Evolutionary conservation across 2,888 invertebrate genomes (phyloP).

Genomic region (Drosophila suboccidentalis): DNA sequence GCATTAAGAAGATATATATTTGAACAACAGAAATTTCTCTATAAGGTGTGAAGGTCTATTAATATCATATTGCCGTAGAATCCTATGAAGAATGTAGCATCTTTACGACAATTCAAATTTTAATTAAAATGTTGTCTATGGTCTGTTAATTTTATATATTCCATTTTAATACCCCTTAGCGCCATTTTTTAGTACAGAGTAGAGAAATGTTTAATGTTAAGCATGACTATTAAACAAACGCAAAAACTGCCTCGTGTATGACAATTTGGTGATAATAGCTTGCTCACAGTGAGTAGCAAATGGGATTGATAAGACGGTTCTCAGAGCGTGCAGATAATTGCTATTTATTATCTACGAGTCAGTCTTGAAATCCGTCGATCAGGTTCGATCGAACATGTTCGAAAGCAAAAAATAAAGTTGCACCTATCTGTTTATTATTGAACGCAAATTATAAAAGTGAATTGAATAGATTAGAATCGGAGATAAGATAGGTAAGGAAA

Average conservation of each 20-base stretch:
- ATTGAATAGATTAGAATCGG: neutral
- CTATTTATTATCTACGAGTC: neutral
- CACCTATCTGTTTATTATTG: neutral
- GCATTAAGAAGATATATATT: neutral
- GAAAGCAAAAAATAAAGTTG: neutral
- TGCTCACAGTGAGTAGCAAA: constrained; percentile 4
- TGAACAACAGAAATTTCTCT: neutral
- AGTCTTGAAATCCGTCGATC: neutral
- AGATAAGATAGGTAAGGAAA: constrained; percentile 9
- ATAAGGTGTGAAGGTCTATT: neutral
- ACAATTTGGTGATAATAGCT: neutral
- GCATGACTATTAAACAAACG: neutral
- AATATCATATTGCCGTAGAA: no score
- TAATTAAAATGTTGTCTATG: neutral
- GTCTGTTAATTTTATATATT: neutral
- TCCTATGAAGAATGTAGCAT: neutral
- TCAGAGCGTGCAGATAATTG: neutral
- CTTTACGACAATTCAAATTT: neutral
- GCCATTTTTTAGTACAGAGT: neutral
- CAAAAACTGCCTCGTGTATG: neutral
- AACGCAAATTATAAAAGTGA: neutral
- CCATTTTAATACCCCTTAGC: neutral
- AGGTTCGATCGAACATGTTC: constrained; percentile 5
- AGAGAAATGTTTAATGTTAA: neutral
- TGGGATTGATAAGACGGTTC: neutral